Conservation (phyloP, 1,140 invertebrate species). For the Wasmannia auropunctata region DNA sequence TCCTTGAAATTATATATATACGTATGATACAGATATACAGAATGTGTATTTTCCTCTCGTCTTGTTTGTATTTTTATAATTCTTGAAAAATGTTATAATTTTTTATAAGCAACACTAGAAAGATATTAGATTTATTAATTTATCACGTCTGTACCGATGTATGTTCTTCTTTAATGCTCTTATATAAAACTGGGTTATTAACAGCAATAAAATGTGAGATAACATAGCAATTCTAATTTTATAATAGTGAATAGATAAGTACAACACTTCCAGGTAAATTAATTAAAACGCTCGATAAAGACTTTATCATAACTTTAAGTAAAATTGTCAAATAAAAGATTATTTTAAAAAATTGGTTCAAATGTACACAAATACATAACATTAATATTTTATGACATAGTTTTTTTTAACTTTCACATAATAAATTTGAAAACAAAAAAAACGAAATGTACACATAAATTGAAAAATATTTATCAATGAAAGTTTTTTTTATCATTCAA, state of each 20-base stretch:
- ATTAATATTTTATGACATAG: neutral
- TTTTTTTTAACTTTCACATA: no score
- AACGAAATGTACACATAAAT: neutral
- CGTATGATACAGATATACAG: neutral
- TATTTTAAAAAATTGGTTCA: neutral
- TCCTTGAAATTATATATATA: neutral
- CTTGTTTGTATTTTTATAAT: neutral
- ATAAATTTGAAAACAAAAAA: neutral
- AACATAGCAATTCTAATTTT: conserved; percentile 14
- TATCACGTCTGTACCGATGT: neutral
- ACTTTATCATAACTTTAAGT: neutral
- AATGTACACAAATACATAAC: neutral
- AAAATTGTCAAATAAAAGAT: neutral
- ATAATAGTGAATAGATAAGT: conserved; percentile 13
- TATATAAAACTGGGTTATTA: neutral
- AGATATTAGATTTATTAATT: neutral
- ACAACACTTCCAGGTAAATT: neutral
- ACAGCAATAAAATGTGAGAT: neutral
- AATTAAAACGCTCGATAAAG: neutral
- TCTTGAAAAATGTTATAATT: neutral
- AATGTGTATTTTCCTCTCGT: neutral
- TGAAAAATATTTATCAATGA: neutral
- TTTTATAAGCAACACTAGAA: neutral
- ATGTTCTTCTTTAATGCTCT: neutral
- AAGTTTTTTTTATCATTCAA: neutral